Evolutionary conservation across 2,888 invertebrate genomes (phyloP), one percentile per base, ranked within the genome.

Genomic region (Bugulina stolonifera): DNA sequence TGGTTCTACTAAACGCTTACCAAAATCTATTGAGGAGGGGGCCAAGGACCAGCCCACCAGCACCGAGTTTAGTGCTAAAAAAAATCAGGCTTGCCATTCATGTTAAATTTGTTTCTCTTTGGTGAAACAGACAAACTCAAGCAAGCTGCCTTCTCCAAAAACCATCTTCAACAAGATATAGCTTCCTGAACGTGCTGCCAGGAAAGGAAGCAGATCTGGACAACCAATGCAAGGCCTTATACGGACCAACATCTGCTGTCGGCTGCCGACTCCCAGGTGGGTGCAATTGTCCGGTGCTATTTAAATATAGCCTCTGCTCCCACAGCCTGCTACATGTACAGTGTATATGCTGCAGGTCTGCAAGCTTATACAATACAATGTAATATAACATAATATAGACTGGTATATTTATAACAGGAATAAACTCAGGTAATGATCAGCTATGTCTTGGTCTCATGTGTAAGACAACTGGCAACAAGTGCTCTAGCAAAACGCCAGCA

Each of bases 201-300:
- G 64, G 64, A 25, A 18, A 22, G 22, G 64, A 64, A 32, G n/a
- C 32, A 5, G 64, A 27, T 25, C 32, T 64, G 22, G 64, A 64
- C 64, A 64, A 64, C 32, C 64, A 64, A 32, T 64, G 64, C n/a
- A 64, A 64, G n/a, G 64, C 32, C 18, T 27, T 64, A 10, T 64
- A 32, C 27, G 64, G 64, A 27, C 32, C 64, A 32, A 64, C 27
- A 2, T 64, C 64, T 64, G 32, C 25, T 5, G 14, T 64, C 2
- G 25, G 27, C 22, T 64, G 64, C 32, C 25, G 64, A 64, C 64
- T 64, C 5, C 64, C 64, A 64, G 64, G 64, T 64, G 32, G 18
- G 18, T 3, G 14, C 32, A 32, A 2, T 32, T 27, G 34, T 29
- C 64, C 43, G n/a, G n/a, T n/a, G n/a, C n/a, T n/a, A n/a, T n/a